phyloP scores from a whole-genome alignment of 2,113 vertebrate genomes.

The Terrapene triunguis region DNA sequence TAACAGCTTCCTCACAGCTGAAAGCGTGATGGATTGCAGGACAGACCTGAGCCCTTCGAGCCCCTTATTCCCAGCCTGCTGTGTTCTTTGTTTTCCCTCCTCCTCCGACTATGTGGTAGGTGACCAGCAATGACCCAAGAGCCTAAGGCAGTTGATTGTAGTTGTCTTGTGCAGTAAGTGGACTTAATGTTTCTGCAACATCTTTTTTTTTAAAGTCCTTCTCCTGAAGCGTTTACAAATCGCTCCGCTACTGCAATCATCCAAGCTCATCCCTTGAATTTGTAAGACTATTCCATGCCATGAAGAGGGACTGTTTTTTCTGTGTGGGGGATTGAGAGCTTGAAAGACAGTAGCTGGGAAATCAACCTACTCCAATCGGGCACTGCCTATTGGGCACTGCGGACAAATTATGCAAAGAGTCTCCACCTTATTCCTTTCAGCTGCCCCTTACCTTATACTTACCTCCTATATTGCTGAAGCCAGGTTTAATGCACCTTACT shows the following conservation, averaged over 20 bases:
- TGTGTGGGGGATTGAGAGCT: background rate
- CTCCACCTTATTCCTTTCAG: background rate
- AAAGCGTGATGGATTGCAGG: background rate
- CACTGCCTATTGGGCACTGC: background rate
- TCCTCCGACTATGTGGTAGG: background rate
- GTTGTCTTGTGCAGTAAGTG: background rate
- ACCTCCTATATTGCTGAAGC: background rate
- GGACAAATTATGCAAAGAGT: background rate
- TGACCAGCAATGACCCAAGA: background rate
- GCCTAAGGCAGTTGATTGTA: background rate
- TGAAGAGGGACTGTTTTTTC: background rate
- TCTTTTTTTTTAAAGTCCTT: background rate
- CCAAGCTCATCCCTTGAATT: background rate
- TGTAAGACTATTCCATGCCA: background rate
- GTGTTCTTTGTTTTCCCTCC: background rate
- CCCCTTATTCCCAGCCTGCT: background rate
- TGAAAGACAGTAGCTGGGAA: background rate
- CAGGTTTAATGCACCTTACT: fast-evolving
- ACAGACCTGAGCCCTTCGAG: too few species aligned
- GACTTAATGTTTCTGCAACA: background rate
- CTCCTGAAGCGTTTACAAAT: background rate
- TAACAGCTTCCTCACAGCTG: background rate
- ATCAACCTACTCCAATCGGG: background rate
- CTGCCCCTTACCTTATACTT: background rate
- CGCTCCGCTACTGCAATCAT: slow-evolving; percentile 2